phyloP scores from a whole-genome alignment of 2,888 invertebrate genomes.

The Mayetiola destructor region DNA sequence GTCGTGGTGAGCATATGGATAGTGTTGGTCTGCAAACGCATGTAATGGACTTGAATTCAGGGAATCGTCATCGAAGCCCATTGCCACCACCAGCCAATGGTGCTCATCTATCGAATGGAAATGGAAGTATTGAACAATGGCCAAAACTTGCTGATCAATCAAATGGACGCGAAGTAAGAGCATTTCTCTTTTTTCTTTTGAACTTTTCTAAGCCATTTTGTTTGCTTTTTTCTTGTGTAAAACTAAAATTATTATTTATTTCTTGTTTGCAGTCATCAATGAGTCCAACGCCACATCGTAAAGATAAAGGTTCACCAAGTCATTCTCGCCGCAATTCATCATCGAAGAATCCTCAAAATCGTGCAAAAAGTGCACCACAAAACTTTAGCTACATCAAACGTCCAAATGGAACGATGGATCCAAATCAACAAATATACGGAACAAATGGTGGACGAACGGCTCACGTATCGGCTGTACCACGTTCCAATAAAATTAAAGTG shows the following conservation, averaged over 20 bases:
- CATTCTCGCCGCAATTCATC: slow-evolving; percentile 31
- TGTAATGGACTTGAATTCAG: slow-evolving; percentile 25
- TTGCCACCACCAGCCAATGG: neutral
- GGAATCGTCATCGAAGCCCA: slow-evolving; percentile 14
- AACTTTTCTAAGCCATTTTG: neutral
- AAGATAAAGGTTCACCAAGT: slow-evolving; percentile 34
- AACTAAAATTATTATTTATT: neutral
- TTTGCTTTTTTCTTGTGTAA: neutral
- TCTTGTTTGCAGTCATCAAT: slow-evolving; percentile 26
- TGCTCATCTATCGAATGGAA: neutral
- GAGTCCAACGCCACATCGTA: slow-evolving; percentile 31
- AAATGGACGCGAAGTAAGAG: slow-evolving; percentile 20
- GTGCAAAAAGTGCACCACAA: slow-evolving; percentile 64
- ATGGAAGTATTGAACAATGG: slow-evolving; percentile 30
- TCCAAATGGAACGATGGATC: slow-evolving; percentile 43
- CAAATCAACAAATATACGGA: slow-evolving; percentile 32
- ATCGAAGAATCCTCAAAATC: slow-evolving; percentile 32
- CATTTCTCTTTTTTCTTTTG: neutral
- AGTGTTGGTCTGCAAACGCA: slow-evolving; percentile 29
- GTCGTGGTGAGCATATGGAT: slow-evolving; percentile 32
- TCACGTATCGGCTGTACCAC: slow-evolving; percentile 71
- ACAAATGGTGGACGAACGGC: slow-evolving; percentile 48
- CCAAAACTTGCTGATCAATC: slow-evolving; percentile 33
- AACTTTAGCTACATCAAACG: slow-evolving; percentile 76
- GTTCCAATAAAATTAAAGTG: slow-evolving; percentile 69